These are phyloP conservation scores for Dunckerocampus dactyliophorus DNA, from an alignment of 2,113 vertebrate species.

Conservation along the genomic window DNA sequence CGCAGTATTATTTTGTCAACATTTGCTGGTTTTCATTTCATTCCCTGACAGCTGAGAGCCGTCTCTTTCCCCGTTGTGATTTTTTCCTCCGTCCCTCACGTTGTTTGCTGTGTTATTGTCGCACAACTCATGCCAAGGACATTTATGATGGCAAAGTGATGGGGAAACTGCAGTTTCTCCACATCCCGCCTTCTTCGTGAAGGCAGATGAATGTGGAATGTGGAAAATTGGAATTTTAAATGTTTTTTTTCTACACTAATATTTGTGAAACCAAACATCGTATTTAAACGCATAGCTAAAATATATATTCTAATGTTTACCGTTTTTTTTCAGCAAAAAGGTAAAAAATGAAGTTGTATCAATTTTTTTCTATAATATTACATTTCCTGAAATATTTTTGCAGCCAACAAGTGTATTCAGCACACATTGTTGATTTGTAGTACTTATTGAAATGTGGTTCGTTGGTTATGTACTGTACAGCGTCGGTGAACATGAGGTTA, in stretches of 20 bases:
- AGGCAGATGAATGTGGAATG: background rate
- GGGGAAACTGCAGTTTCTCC: too few species aligned
- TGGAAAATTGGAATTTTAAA: background rate
- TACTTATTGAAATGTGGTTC: too few species aligned
- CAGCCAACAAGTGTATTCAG: background rate
- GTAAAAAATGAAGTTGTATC: background rate
- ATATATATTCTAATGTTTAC: background rate
- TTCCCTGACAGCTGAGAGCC: background rate
- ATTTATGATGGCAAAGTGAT: background rate
- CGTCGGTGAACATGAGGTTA: too few species aligned
- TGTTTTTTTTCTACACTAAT: background rate
- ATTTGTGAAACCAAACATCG: background rate
- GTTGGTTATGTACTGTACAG: too few species aligned
- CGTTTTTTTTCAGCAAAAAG: background rate
- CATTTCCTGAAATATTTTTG: background rate
- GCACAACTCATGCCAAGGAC: background rate
- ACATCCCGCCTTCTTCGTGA: too few species aligned
- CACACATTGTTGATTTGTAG: too few species aligned
- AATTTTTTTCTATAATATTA: background rate
- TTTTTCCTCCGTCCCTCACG: background rate
- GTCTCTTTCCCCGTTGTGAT: background rate
- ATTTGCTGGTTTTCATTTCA: conserved; percentile 7
- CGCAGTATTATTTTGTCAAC: conserved; percentile 9
- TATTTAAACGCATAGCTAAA: background rate
- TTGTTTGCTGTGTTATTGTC: background rate